Base-by-base conservation (phyloP, 2,888 invertebrate species). In the Apodemia duryi region DNA sequence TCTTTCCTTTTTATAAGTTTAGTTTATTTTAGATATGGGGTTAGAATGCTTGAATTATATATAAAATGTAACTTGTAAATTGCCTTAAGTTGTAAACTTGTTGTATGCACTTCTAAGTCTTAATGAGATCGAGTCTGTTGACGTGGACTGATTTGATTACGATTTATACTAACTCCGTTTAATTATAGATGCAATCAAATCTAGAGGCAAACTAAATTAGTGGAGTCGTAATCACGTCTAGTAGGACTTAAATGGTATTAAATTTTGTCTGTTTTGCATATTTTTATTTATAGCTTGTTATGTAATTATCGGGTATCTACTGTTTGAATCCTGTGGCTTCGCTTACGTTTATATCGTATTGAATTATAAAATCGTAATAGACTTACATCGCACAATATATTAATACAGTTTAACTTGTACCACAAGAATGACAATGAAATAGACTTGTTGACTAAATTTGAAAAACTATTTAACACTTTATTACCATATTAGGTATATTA, bases 111-210 rank as follows among this genome's bases (percentile, higher is more conserved):
- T 57, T 61, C 62, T 13, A 62, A 35, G 41, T 63, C 43, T 57
- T 74, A 74, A 75, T 72, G 71, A 75, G 74, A 73, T 73, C 70
- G 68, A 69, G 74, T 72, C 74, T 71, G 74, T 73, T 73, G 71
- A 71, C 73, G 66, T 64, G 67, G 63, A 70, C 72, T 70, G 72
- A 72, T 72, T 74, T 72, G 74, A 74, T 75, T 74, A 74, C 70
- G 67, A 75, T 73, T 75, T 75, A 75, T 70, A 71, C 62, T 65
- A 68, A 66, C 60, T 49, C 3, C 68, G 51, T 62, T 57, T 65
- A 64, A 41, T 67, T 68, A 65, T 63, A 64, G 63, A 63, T 62
- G 63, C 63, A 65, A 65, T 61, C 41, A 43, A 63, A 52, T 38
- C 65, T 49, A 62, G 11, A 52, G 38, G 52, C 52, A 32, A 35